Base-by-base conservation (phyloP, 2,888 invertebrate genomes). In the Melikaiella ostensackeni region DNA sequence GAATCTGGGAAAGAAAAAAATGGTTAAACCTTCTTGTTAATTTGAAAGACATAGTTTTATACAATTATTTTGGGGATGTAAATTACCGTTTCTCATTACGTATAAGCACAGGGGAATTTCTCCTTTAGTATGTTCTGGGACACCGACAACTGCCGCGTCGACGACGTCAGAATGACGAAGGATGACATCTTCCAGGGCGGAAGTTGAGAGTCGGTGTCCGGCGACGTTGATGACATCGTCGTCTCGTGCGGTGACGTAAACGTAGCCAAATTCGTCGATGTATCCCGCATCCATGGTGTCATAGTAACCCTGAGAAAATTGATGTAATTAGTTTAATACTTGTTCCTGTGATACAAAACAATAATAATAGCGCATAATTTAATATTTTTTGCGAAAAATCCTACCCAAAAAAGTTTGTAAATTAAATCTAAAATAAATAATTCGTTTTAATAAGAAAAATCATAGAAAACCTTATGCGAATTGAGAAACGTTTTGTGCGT, bases 181-280 rank as follows among this genome's bases (percentile, higher is more conserved):
- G 16, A 98, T 95, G 0, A 98, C 97, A 90, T 98, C 98, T 91
- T 98, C 98, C 5, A 98, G 91, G 0, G 97, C 97, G 0, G 97
- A 95, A 0, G 98, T 97, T 0, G 98, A 97, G 61, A 98, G 93
- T 75, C 98, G 93, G 90, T 98, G 98, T 0, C 98, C 98, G 0
- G 98, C 97, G 1, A 98, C 98, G 90, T 98, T 98, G 86, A 98
- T 98, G 79, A 98, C 96, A 91, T 98, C 98, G 92, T 98, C 98
- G 79, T 97, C 97, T 46, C 98, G 93, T 0, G 98, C 96, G 74
- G 97, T 97, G 19, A 98, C 97, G 92, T 96, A 97, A 2, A 98
- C 93, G 76, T 96, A 96, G 0, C 97, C 97, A 83, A 95, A 94
- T 75, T 95, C 94, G 88, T 97, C 97, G 77, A 95, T 93, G 91